Evolutionary conservation across 2,113 vertebrate species (phyloP), one percentile per base, ranked within the genome.

Genomic region (Nerophis ophidion): DNA sequence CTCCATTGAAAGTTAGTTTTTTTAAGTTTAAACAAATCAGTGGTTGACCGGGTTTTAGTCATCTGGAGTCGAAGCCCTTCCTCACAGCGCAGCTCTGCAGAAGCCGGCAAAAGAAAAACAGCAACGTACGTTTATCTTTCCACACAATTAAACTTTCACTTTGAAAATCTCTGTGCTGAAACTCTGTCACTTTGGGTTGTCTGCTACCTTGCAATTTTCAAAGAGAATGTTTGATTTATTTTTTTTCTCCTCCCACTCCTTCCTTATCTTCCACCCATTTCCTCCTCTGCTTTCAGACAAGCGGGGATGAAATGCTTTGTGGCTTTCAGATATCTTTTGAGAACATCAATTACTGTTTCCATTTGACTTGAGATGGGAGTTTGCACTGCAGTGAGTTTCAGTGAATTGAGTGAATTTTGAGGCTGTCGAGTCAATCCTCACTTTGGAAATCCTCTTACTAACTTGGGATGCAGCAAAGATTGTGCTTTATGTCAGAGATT

Each of bases 61-160:
- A 80, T 36, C 61, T n/a, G 26, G 46, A 59, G 68, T 48, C n/a
- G 57, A 71, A 66, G 61, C 59, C 49, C 66, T 68, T 48, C 61
- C 63, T 57, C 46, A 19, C 54, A 8, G 40, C 40, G 42, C 16
- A 51, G 57, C 58, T 59, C 38, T 63, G 51, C 66, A 45, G 65
- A 50, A 47, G 48, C 14, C 59, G 51, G 11, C 11, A 5, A 26
- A 45, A 45, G 14, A 53, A 15, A 55, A 58, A 63, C 46, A n/a
- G 57, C 48, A 45, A 53, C 35, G 51, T 48, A 42, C n/a, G 15
- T 83, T 86, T 81, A 83, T 84, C 72, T 86, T 83, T 80, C 72
- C 77, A 65, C 79, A 80, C 77, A 84, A 83, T 82, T 85, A 71
- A 67, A 74, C 33, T 84, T 80, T 81, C 61, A 65, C 72, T 78